Conservation (phyloP, 2,797 vertebrate species). For the Gymnodraco acuticeps region DNA sequence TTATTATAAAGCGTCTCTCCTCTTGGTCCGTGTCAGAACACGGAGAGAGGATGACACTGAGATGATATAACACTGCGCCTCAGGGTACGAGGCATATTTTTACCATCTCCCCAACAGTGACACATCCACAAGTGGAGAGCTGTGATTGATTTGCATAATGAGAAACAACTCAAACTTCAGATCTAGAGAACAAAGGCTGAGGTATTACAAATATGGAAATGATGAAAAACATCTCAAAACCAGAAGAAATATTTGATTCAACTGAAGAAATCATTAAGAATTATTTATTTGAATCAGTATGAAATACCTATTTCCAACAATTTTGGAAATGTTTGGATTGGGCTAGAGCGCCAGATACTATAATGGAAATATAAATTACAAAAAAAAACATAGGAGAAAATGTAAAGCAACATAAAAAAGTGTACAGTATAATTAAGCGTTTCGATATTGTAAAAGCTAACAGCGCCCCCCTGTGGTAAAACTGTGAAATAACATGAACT, state of each 20-base stretch:
- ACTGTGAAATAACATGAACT: background rate
- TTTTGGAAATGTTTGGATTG: background rate
- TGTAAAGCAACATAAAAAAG: constrained; percentile 2
- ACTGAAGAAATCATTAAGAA: background rate
- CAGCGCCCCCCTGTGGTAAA: constrained; percentile 46
- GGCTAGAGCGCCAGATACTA: background rate
- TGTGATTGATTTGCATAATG: constrained; percentile 52
- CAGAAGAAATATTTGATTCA: background rate
- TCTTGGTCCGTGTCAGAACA: background rate
- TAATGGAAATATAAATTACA: background rate
- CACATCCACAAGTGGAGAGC: constrained; percentile 38
- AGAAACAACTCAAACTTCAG: constrained; percentile 32
- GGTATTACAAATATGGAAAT: background rate
- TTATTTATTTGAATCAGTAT: background rate
- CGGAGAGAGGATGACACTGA: constrained; percentile 6
- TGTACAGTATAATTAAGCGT: background rate
- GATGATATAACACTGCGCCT: constrained; percentile 30
- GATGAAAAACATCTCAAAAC: background rate
- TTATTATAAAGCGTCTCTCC: background rate
- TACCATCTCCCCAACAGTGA: constrained; percentile 41
- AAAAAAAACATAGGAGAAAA: background rate
- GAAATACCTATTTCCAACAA: background rate
- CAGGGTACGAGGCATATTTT: constrained; percentile 28
- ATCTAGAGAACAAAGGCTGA: constrained; percentile 6
- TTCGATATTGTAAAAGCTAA: constrained; percentile 13